Percentiles rank a stretch among this genome's conserved stretches.
These are phyloP conservation scores for Oceanodroma leucorhoa DNA, from an alignment of 2,797 vertebrate species.

Conservation along the genomic window DNA sequence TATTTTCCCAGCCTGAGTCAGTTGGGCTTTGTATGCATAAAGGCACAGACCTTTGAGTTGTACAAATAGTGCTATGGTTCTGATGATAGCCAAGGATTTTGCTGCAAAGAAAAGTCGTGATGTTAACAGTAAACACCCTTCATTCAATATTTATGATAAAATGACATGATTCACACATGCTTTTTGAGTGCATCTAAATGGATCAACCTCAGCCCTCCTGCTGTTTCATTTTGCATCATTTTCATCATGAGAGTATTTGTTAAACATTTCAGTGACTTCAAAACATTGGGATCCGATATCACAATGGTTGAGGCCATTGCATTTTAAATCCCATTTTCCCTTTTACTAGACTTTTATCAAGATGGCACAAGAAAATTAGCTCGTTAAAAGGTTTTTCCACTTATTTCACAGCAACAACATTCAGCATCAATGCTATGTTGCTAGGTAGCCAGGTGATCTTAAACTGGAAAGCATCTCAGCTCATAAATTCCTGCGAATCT, in stretches of 20 bases:
- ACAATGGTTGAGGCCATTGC: neutral
- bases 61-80: neutral
- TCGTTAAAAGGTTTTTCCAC: neutral
- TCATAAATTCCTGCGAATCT: neutral
- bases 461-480: neutral
- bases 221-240: neutral
- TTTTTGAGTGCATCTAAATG: neutral
- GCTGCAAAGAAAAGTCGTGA: neutral
- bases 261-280: neutral
- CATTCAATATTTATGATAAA: neutral
- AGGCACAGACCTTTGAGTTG: neutral
- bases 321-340: neutral
- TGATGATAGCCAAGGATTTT: neutral
- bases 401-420: neutral
- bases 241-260: neutral
- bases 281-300: neutral
- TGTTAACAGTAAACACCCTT: neutral
- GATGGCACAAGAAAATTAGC: neutral
- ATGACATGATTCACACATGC: neutral
- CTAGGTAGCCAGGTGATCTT: conserved; percentile 39
- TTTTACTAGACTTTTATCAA: neutral
- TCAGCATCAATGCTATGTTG: neutral
- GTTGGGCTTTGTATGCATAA: neutral
- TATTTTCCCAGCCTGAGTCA: neutral
- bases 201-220: neutral